A percentile compares a stretch with the other conserved stretches of the same genome.
These are phyloP conservation scores for Dolomedes plantarius DNA, from an alignment of 2,888 invertebrate species.

Conservation along the genomic window DNA sequence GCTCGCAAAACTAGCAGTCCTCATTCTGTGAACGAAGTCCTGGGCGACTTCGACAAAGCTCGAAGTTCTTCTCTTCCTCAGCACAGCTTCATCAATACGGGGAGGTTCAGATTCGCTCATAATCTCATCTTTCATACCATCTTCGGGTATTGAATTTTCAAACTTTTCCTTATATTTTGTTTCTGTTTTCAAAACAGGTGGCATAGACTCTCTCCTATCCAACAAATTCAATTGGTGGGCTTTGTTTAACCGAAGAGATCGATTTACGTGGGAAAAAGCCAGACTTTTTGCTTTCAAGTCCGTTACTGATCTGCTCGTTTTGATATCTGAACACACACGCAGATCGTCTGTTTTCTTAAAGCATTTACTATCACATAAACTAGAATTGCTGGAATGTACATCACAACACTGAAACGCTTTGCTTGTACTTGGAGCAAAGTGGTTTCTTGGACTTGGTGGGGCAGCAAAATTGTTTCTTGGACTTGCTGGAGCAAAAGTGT, in stretches of 20 bases:
- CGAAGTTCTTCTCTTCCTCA: slow-evolving; percentile 17
- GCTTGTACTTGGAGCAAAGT: too few relatives aligned
- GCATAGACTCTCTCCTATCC: background rate
- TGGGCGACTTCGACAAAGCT: slow-evolving; percentile 35
- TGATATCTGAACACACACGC: background rate
- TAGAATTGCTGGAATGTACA: too few relatives aligned
- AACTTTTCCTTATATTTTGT: background rate
- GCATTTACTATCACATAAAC: too few relatives aligned
- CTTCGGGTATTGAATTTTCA: background rate
- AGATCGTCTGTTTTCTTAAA: background rate
- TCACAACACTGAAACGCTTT: too few relatives aligned
- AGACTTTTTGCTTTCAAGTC: background rate
- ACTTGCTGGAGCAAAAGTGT: too few relatives aligned
- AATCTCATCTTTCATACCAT: background rate
- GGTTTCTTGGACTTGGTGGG: too few relatives aligned
- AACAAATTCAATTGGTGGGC: background rate
- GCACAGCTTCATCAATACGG: background rate
- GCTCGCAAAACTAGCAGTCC: slow-evolving; percentile 56
- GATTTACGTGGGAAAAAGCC: background rate
- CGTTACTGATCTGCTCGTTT: background rate
- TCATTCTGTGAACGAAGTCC: slow-evolving; percentile 41
- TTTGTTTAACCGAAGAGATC: background rate
- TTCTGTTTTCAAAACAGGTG: slow-evolving; percentile 47
- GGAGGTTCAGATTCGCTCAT: background rate
- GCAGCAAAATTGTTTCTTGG: too few relatives aligned